Evolutionary conservation across 2,888 invertebrate genomes (phyloP).

Genomic region (Pycnomerus fuliginosus): DNA sequence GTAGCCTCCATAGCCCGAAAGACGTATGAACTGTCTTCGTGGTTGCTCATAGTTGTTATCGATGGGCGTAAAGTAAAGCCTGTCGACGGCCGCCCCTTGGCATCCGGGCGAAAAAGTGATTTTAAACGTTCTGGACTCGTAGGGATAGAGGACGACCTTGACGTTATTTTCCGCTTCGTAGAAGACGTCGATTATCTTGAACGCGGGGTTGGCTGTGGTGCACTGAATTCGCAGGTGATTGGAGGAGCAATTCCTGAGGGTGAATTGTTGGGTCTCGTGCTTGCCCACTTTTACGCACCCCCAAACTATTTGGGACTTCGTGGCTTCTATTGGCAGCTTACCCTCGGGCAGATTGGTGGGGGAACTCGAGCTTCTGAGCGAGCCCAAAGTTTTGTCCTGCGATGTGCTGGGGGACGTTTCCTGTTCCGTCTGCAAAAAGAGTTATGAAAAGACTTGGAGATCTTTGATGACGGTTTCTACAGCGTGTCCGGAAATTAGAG

Average conservation of each 20-base stretch:
- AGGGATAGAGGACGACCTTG: slow-evolving; percentile 55
- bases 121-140: slow-evolving; percentile 58
- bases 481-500: no score
- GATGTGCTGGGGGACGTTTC: no score
- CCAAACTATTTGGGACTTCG: slow-evolving; percentile 61
- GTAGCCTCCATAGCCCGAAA: slow-evolving; percentile 63
- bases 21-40: slow-evolving; percentile 48
- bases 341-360: slow-evolving; percentile 45
- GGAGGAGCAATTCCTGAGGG: slow-evolving; percentile 58
- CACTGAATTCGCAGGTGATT: slow-evolving; percentile 59
- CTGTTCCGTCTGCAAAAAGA: no score
- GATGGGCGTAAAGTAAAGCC: slow-evolving; percentile 57
- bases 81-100: slow-evolving; percentile 57
- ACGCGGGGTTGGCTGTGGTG: slow-evolving; percentile 54
- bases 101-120: slow-evolving; percentile 59
- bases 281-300: slow-evolving; percentile 60
- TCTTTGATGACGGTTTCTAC: no score
- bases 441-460: no score
- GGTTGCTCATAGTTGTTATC: slow-evolving; percentile 38
- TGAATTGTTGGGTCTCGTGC: slow-evolving; percentile 56
- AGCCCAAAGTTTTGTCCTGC: slow-evolving; percentile 16
- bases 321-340: slow-evolving; percentile 58
- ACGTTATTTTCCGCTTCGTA: slow-evolving; percentile 41
- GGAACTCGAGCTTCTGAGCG: slow-evolving; percentile 43
- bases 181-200: slow-evolving; percentile 41